Base-by-base conservation (phyloP, 2,797 vertebrate genomes). In the Triplophysa yarkandensis region DNA sequence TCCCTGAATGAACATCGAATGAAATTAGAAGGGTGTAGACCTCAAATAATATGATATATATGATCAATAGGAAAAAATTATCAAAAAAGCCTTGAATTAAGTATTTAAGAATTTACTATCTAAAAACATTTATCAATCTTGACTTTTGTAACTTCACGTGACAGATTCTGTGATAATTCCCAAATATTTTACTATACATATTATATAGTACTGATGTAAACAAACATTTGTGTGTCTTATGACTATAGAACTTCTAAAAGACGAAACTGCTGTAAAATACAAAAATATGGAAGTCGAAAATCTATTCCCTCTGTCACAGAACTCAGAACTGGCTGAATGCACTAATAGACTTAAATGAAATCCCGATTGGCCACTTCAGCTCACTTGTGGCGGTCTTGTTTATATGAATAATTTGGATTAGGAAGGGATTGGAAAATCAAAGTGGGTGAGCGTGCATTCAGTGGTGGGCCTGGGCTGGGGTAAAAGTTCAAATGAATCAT, bases 401-500 rank as follows among this genome's bases (percentile, higher is more conserved):
- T 73, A 44, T 72, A 60, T 41, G 58, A 44, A 50, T 58, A 21
- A 21, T 63, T 41, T 52, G 58, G 41, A 63, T 52, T 63, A 52
- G 19, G 58, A 13, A 52, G 11, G 58, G 32, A 62, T 10, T 60
- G 17, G 39, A 16, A 16, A 32, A 28, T 58, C 25, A 4, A 8
- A 57, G 52, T 21, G 52, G 36, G 19, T 6, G 34, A 13, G 54
- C 27, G 28, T 34, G 65, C 32, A 55, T 55, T 46, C 61, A 46
- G 71, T 55, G 2, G 52, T 58, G 36, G 25, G 50, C 27, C 57
- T 39, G 30, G 68, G 0, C 44, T 54, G 36, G 61, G 34, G 13
- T 44, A 73, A 73, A n/a, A 65, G 61, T 65, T 73, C 71, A 73
- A 50, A 65, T 44, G n/a, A 73, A 62, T 50, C 57, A 64, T 19